Percentiles rank a stretch among this genome's conserved stretches.
Conservation (phyloP, 1,140 invertebrate species). For the Anthonomus grandis region DNA sequence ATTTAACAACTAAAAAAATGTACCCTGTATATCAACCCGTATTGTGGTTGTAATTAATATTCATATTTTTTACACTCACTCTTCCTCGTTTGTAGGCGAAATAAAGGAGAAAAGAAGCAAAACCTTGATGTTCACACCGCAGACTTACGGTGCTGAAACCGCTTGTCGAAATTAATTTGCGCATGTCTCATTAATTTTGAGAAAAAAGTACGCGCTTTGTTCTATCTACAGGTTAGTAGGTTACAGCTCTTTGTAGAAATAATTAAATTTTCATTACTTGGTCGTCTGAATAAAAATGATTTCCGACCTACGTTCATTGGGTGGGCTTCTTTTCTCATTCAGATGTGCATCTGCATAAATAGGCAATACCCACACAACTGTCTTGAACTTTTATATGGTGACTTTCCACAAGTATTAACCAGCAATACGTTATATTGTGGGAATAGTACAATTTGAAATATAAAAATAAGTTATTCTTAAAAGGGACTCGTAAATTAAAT, state of each 20-base stretch:
- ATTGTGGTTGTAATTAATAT: no score
- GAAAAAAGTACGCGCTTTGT: constrained; percentile 10
- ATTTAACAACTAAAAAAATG: no score
- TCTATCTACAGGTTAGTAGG: constrained; percentile 22
- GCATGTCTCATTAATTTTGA: constrained; percentile 6
- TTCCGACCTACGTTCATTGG: constrained; percentile 19
- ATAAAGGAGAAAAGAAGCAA: no score
- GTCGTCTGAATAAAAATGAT: constrained; percentile 5
- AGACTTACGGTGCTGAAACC: background rate
- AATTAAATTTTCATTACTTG: constrained; percentile 23
- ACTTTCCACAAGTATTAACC: constrained; percentile 16
- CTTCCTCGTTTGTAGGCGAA: no score
- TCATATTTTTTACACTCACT: no score
- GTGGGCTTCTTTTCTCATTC: constrained; percentile 21
- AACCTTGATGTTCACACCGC: background rate
- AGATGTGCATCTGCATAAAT: constrained; percentile 27
- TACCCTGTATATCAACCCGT: no score
- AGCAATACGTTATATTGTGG: no score
- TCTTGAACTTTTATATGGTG: constrained; percentile 19
- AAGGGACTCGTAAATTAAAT: no score
- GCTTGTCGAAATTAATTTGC: background rate
- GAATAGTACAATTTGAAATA: no score
- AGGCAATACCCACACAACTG: constrained; percentile 20
- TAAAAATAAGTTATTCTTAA: no score
- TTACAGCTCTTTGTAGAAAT: constrained; percentile 16